Conservation (phyloP, 2,113 vertebrate species). For the Vombatus ursinus region DNA sequence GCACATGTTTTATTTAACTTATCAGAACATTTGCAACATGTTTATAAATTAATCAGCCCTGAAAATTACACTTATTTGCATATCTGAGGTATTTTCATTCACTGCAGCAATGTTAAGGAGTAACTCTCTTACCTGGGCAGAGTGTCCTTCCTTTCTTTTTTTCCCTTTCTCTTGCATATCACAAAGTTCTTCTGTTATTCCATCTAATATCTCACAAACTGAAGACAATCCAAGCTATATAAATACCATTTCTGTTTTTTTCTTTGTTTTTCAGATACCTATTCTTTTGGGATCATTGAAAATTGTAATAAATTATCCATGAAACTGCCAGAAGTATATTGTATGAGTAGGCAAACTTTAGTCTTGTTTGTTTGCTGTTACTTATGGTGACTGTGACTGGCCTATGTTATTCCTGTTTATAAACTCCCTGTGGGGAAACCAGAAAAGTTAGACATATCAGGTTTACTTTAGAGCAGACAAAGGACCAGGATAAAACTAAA, state of each 20-base stretch:
- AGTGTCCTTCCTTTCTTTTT: background rate
- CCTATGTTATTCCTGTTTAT: background rate
- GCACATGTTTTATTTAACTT: background rate
- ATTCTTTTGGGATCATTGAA: background rate
- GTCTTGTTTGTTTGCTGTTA: background rate
- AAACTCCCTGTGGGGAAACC: background rate
- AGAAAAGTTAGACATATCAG: background rate
- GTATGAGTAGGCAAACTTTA: background rate
- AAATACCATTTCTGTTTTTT: background rate
- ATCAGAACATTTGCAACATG: conserved; percentile 4
- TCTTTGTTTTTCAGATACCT: background rate
- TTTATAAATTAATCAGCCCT: conserved; percentile 44
- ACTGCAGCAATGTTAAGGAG: background rate
- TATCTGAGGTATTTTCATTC: background rate
- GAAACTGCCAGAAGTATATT: background rate
- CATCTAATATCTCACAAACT: background rate
- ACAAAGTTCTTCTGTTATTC: background rate
- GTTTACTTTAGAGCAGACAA: background rate
- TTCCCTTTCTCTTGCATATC: background rate
- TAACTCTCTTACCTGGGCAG: background rate
- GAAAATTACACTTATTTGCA: background rate
- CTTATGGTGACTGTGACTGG: background rate
- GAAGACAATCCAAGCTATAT: background rate
- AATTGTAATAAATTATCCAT: background rate
- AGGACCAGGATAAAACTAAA: background rate